Evolutionary conservation across 2,113 vertebrate genomes (phyloP).

Genomic region (Pangasianodon gigas): DNA sequence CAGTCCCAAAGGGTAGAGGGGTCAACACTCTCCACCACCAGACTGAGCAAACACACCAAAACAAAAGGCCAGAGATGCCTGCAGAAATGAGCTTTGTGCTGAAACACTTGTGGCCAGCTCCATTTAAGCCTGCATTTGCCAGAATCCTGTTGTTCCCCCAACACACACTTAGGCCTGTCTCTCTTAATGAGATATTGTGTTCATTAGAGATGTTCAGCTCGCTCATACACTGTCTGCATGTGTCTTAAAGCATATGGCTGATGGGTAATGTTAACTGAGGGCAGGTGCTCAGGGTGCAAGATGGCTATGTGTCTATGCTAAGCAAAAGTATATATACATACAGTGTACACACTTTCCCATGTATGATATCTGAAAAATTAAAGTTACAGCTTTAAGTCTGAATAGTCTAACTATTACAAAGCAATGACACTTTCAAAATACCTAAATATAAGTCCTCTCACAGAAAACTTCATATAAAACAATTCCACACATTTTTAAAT

Average conservation of each 20-base stretch:
- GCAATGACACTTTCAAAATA: too few species aligned
- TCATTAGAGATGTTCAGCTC: not conserved
- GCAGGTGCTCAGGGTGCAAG: not conserved
- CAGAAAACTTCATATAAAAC: too few species aligned
- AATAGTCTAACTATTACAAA: too few species aligned
- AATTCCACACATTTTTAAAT: not conserved
- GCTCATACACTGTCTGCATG: not conserved
- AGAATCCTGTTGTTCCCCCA: conserved; percentile 21
- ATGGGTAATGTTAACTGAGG: not conserved
- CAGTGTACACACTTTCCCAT: not conserved
- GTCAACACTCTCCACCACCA: conserved; percentile 21
- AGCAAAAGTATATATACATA: not conserved
- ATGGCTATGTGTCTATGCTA: not conserved
- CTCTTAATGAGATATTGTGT: conserved; percentile 1
- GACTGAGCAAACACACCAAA: conserved; percentile 25
- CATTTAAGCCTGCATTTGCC: conserved; percentile 16
- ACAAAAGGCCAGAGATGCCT: conserved; percentile 27
- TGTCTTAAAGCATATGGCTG: conserved; percentile 9
- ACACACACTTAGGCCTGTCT: conserved; percentile 4
- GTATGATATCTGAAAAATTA: too few species aligned
- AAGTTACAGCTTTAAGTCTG: too few species aligned
- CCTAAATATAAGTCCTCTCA: too few species aligned
- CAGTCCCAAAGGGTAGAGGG: not conserved
- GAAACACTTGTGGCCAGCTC: conserved; percentile 27
- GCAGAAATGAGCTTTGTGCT: conserved; percentile 25